These are phyloP conservation scores for Thaleichthys pacificus DNA, from an alignment of 2,797 vertebrate genomes.

Conservation along the genomic window DNA sequence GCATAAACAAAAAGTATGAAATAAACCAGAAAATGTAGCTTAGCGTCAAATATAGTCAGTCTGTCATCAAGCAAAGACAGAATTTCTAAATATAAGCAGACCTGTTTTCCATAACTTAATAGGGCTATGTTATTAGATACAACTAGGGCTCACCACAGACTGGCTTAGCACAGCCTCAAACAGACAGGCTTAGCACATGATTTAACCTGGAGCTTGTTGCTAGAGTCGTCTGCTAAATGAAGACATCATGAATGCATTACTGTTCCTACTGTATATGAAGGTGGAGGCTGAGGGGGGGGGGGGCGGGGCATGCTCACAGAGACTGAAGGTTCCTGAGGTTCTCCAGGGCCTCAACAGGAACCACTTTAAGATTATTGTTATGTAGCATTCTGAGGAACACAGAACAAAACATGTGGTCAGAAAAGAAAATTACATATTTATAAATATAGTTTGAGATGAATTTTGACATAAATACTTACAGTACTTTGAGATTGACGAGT, in stretches of 20 bases:
- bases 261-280: no score
- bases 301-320: slow-evolving; percentile 70
- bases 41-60: slow-evolving; percentile 11
- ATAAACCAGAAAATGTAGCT: slow-evolving; percentile 6
- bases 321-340: slow-evolving; percentile 79
- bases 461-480: slow-evolving; percentile 74
- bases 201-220: no score
- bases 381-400: slow-evolving; percentile 75
- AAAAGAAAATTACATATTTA: no score
- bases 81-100: slow-evolving; percentile 18
- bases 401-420: no score
- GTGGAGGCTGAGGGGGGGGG: not conserved
- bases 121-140: slow-evolving; percentile 1
- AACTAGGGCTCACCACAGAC: not conserved
- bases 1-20: slow-evolving; percentile 5
- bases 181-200: not conserved
- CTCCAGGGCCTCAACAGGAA: slow-evolving; percentile 78
- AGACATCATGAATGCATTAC: no score
- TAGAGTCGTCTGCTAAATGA: no score
- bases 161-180: not conserved
- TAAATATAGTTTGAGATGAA: not conserved
- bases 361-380: slow-evolving; percentile 79
- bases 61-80: slow-evolving; percentile 8
- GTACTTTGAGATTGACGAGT: slow-evolving; percentile 81
- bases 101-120: slow-evolving; percentile 1